Conservation (phyloP, 2,797 vertebrate species). For the Pantherophis vulpinus region DNA sequence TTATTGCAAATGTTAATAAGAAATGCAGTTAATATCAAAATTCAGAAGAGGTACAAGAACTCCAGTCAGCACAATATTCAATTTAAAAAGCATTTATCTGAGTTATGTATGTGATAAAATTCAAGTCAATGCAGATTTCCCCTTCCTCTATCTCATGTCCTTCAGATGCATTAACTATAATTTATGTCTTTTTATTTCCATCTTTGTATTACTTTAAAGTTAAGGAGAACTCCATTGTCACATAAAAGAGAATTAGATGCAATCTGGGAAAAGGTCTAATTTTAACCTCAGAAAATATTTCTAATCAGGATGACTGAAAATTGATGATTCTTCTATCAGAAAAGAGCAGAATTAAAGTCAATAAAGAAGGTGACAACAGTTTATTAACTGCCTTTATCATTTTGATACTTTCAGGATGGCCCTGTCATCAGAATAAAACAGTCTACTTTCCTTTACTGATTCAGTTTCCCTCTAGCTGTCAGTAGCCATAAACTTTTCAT, state of each 20-base stretch:
- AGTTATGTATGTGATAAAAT: constrained; percentile 21
- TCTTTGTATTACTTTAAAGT: constrained; percentile 33
- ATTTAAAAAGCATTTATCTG: constrained; percentile 26
- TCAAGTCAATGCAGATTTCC: constrained; percentile 3
- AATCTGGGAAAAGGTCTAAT: neutral
- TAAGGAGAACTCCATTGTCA: constrained; percentile 26
- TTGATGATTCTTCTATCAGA: constrained; percentile 5
- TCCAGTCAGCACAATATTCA: neutral
- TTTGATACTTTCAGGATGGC: constrained; percentile 25
- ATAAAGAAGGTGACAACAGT: constrained; percentile 9
- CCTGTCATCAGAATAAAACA: neutral
- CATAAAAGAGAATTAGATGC: constrained; percentile 18
- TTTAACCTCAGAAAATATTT: constrained; percentile 43
- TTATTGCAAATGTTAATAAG: neutral
- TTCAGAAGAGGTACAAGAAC: neutral
- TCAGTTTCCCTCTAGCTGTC: constrained; percentile 6
- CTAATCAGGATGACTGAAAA: constrained; percentile 35
- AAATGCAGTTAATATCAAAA: neutral
- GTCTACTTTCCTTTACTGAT: constrained; percentile 17
- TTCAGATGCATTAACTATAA: constrained; percentile 36
- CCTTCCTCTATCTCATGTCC: neutral
- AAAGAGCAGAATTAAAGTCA: constrained; percentile 41
- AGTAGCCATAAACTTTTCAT: neutral
- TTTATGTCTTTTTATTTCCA: constrained; percentile 38
- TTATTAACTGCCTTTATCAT: constrained; percentile 25